Base-by-base conservation (phyloP, 2,113 vertebrate species). In the Microcebus murinus region DNA sequence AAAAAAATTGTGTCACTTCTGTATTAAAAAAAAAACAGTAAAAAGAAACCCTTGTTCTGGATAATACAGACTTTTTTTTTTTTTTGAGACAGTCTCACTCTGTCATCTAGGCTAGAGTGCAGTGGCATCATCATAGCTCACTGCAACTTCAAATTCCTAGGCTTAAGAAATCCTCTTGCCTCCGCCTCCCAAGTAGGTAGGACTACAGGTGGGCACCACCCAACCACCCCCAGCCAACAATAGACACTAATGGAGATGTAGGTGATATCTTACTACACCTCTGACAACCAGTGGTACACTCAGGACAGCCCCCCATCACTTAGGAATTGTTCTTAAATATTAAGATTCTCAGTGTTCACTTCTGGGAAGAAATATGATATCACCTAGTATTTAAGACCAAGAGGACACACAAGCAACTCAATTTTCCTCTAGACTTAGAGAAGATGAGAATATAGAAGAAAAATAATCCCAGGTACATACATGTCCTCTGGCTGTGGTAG, bases 401-500 rank as follows among this genome's bases (percentile, higher is more conserved):
- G 18, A 52, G 23, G 48, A 88, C 20, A 95, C 23, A 39, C 50
- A 96, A 73, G 14, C 39, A 88, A 96, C 34, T 94, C 67, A 83
- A 25, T 63, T 92, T 85, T 86, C 88, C 73, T 88, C 34, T 87
- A 90, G 3, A 89, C 76, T 94, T 81, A 42, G 25, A 86, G 70
- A 85, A 91, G 36, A 61, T 25, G 57, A 36, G 68, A 85, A 89
- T n/a, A 39, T 25, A 73, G 34, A 87, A 79, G 29, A 95, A 25
- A 90, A 94, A 50, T 25, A 45, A 88, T 39, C 93, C 21, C 36
- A 73, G 23, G 71, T 59, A 97, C 99, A 97, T 98, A 99, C 99
- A 99, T 98, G 98, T 99, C 99, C 12, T 99, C 99, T 34, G 98
- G 98, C 82, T 99, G 98, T 4, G 99, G 99, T 48, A 99, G 97